A percentile compares a stretch with the other conserved stretches of the same genome.
Evolutionary conservation across 2,797 vertebrate genomes (phyloP).

Genomic region (Anisognathus igniventris): DNA sequence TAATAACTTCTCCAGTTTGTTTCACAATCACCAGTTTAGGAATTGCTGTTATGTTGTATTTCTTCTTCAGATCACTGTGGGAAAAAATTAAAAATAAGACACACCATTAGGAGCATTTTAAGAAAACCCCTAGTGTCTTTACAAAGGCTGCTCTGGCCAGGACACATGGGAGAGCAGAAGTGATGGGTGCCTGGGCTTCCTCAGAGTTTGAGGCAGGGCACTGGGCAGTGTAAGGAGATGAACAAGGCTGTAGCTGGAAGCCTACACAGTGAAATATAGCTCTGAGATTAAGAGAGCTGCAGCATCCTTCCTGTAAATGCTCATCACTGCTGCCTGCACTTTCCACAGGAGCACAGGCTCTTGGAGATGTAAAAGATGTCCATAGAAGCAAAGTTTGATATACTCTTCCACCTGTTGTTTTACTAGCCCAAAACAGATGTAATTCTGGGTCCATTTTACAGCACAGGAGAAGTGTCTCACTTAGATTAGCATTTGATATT

Average conservation of each 20-base stretch:
- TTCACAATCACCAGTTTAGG: conserved; percentile 95
- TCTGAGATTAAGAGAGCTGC: neutral
- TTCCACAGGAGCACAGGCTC: neutral
- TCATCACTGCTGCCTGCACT: neutral
- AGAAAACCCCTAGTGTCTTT: neutral
- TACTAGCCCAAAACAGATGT: neutral
- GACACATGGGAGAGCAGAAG: neutral
- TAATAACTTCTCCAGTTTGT: conserved; percentile 92
- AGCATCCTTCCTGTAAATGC: neutral
- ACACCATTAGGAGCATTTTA: neutral
- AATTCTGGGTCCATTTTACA: neutral
- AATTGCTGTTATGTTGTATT: conserved; percentile 87
- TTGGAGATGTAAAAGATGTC: neutral
- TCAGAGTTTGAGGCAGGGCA: neutral
- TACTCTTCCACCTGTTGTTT: neutral
- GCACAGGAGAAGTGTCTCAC: neutral
- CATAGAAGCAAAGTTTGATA: neutral
- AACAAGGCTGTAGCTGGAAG: neutral
- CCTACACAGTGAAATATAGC: neutral
- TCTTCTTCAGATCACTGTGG: conserved; percentile 89
- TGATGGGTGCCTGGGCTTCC: neutral
- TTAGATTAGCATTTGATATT: neutral
- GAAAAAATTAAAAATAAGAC: neutral
- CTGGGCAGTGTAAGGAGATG: accelerated
- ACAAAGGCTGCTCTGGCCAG: neutral